Evolutionary conservation across 2,113 vertebrate species (phyloP).

Genomic region (Gobiocypris rarus): DNA sequence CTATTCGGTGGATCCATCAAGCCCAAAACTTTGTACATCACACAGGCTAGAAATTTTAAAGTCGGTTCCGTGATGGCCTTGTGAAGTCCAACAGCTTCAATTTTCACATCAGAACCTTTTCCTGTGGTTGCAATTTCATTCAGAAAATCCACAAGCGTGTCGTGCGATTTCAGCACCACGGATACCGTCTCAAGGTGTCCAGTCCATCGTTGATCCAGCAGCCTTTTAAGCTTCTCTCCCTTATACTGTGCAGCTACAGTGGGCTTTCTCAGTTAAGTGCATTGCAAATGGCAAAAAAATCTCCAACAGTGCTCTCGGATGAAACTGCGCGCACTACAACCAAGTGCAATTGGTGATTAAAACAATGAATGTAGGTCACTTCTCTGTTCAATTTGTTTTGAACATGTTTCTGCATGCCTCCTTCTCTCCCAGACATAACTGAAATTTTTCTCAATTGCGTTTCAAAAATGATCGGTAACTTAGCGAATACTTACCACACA

Average conservation of each 20-base stretch:
- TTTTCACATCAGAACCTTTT: not conserved
- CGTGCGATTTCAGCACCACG: not conserved
- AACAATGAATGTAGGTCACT: slow-evolving; percentile 23
- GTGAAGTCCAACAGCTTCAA: not conserved
- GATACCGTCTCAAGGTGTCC: not conserved
- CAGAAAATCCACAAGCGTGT: not conserved
- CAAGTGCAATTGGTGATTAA: slow-evolving; percentile 43
- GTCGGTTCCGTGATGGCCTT: not conserved
- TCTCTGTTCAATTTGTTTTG: not conserved
- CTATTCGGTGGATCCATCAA: too few relatives aligned
- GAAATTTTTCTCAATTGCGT: too few relatives aligned
- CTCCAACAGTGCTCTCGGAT: not conserved
- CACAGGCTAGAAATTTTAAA: not conserved
- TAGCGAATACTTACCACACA: too few relatives aligned
- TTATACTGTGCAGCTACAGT: slow-evolving; percentile 32
- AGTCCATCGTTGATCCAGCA: not conserved
- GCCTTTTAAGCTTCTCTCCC: not conserved
- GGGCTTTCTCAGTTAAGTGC: slow-evolving; percentile 32
- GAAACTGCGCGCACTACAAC: slow-evolving; percentile 31
- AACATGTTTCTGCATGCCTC: slow-evolving; percentile 23
- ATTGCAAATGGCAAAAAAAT: slow-evolving; percentile 41
- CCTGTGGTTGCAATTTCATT: not conserved
- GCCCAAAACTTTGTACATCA: slow-evolving; percentile 13
- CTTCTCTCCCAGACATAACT: slow-evolving; percentile 32
- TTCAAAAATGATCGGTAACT: too few relatives aligned